A percentile compares a stretch with the other conserved stretches of the same genome.
These are phyloP conservation scores for Paradisaea rubra DNA, from an alignment of 2,113 vertebrate genomes.

Conservation along the genomic window DNA sequence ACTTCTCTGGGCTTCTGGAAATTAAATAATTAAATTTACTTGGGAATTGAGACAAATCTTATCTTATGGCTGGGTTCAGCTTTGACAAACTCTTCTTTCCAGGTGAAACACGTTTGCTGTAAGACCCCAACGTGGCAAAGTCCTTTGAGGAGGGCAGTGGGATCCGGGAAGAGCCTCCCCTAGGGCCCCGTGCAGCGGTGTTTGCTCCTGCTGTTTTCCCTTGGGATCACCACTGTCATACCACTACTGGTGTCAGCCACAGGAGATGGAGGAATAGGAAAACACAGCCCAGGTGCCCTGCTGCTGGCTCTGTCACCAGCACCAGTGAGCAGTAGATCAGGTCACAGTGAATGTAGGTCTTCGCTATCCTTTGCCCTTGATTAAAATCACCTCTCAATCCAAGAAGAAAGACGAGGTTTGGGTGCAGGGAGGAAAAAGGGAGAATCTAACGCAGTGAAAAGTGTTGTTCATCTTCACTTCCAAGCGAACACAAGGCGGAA, in stretches of 20 bases:
- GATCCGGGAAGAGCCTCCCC: neutral
- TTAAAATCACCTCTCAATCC: neutral
- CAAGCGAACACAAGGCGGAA: neutral
- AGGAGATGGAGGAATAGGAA: neutral
- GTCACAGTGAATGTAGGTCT: neutral
- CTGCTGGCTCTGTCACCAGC: neutral
- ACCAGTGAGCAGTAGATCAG: neutral
- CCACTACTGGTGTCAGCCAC: neutral
- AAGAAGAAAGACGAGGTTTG: neutral
- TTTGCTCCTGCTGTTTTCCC: neutral
- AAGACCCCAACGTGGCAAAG: neutral
- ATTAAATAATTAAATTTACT: neutral
- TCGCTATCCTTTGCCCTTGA: neutral
- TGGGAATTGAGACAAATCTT: neutral
- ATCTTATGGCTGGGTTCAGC: neutral
- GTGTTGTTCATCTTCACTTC: neutral
- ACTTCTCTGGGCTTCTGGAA: neutral
- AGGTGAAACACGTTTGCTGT: neutral
- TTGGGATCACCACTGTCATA: neutral
- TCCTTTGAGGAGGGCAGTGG: neutral
- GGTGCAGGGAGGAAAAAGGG: neutral
- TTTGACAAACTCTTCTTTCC: neutral
- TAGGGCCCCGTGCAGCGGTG: rapidly evolving
- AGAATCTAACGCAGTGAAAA: neutral
- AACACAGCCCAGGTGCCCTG: neutral